Evolutionary conservation across 2,113 vertebrate species (phyloP).

Genomic region (Garra rufa): DNA sequence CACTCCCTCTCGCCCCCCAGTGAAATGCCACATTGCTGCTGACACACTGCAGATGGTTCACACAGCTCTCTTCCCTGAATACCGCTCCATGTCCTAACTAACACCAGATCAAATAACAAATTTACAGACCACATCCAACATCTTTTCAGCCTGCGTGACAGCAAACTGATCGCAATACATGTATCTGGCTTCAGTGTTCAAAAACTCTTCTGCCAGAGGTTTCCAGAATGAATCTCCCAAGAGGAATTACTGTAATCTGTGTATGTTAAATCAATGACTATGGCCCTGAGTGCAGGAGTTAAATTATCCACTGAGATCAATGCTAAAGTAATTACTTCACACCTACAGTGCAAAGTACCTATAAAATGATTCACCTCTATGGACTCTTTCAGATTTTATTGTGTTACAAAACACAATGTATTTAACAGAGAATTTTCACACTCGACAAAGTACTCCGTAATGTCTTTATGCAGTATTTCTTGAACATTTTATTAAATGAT

Average conservation of each 20-base stretch:
- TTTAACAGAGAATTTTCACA: neutral
- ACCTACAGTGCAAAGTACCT: neutral
- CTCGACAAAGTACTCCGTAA: neutral
- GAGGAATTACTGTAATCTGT: conserved; percentile 36
- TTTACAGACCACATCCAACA: neutral
- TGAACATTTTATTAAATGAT: no score
- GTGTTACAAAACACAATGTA: neutral
- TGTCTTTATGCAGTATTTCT: neutral
- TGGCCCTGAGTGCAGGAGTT: neutral
- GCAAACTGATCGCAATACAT: neutral
- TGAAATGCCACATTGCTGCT: neutral
- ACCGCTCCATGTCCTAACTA: conserved; percentile 6
- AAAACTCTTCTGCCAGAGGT: neutral
- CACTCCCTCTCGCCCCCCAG: neutral
- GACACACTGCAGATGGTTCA: conserved; percentile 17
- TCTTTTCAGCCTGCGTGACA: neutral
- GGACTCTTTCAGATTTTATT: conserved; percentile 21
- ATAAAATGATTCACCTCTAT: conserved; percentile 16
- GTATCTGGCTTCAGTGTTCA: neutral
- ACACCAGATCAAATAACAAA: conserved; percentile 13
- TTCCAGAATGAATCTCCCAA: conserved; percentile 3
- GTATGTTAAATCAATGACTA: conserved; percentile 32
- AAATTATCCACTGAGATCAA: conserved; percentile 1
- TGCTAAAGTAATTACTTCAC: conserved; percentile 31
- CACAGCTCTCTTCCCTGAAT: conserved; percentile 10